phyloP scores from a whole-genome alignment of 2,888 invertebrate species.

The Halictus ligatus region DNA sequence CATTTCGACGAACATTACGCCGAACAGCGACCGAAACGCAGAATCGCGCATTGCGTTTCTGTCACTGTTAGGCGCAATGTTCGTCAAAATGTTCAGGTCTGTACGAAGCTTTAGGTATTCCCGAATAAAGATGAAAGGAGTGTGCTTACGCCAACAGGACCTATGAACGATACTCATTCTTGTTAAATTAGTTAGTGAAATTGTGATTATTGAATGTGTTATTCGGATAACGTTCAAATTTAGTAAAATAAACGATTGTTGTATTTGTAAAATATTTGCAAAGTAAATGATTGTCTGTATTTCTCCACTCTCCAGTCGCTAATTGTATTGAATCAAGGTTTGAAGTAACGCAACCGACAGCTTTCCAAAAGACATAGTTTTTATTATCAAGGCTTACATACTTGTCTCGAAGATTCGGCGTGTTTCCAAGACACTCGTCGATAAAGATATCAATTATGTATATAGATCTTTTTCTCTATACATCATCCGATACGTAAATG shows the following conservation, averaged over 20 bases:
- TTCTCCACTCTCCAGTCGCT: not conserved
- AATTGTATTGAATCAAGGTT: not conserved
- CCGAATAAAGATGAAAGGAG: not conserved
- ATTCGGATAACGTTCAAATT: not conserved
- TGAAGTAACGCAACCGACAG: conserved; percentile 23
- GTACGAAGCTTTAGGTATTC: too few species aligned
- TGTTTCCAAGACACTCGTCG: conserved; percentile 52
- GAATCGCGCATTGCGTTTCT: too few species aligned
- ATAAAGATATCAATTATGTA: conserved; percentile 43
- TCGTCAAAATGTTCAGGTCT: too few species aligned
- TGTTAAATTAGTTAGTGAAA: not conserved
- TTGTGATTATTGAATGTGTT: not conserved
- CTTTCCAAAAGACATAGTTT: conserved; percentile 74
- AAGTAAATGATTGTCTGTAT: too few species aligned
- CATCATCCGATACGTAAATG: conserved; percentile 47
- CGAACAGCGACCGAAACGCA: too few species aligned
- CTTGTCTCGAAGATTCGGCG: conserved; percentile 52
- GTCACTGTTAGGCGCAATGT: too few species aligned
- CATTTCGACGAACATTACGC: too few species aligned
- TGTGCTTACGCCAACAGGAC: not conserved
- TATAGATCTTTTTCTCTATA: conserved; percentile 50
- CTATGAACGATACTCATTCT: not conserved
- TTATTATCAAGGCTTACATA: conserved; percentile 79
- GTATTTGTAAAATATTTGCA: too few species aligned
- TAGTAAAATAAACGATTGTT: conserved; percentile 30